These are phyloP conservation scores for Empis stercorea DNA, from an alignment of 2,888 invertebrate genomes.

Conservation along the genomic window DNA sequence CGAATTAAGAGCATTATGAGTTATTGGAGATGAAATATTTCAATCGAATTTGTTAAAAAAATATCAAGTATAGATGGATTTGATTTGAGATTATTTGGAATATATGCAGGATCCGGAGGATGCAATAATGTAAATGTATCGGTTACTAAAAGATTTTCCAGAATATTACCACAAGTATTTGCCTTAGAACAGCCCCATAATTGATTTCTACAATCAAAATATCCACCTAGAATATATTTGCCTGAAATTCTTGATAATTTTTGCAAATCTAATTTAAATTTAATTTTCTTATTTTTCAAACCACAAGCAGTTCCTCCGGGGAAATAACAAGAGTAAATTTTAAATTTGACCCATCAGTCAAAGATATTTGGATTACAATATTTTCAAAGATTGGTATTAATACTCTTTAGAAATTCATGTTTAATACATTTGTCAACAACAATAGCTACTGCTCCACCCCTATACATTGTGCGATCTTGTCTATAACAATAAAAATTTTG, in stretches of 20 bases:
- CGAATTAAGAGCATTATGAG: too few species aligned
- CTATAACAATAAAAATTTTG: slow-evolving; percentile 1
- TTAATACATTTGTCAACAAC: neutral
- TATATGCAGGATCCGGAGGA: too few species aligned
- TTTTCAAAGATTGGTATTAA: slow-evolving; percentile 1
- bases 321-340: neutral
- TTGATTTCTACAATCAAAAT: too few species aligned
- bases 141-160: too few species aligned
- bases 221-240: neutral
- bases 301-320: neutral
- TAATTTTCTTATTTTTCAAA: neutral
- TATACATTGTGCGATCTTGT: neutral
- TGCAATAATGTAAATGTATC: too few species aligned
- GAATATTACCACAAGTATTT: too few species aligned
- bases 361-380: neutral
- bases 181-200: too few species aligned
- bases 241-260: neutral
- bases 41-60: too few species aligned
- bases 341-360: neutral
- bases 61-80: too few species aligned
- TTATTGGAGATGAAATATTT: too few species aligned
- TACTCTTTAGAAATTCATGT: neutral
- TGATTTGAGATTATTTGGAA: too few species aligned
- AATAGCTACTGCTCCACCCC: slow-evolving; percentile 3
- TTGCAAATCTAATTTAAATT: neutral